These are phyloP conservation scores for Aspiorhynchus laticeps DNA, from an alignment of 2,113 vertebrate species.

Conservation along the genomic window DNA sequence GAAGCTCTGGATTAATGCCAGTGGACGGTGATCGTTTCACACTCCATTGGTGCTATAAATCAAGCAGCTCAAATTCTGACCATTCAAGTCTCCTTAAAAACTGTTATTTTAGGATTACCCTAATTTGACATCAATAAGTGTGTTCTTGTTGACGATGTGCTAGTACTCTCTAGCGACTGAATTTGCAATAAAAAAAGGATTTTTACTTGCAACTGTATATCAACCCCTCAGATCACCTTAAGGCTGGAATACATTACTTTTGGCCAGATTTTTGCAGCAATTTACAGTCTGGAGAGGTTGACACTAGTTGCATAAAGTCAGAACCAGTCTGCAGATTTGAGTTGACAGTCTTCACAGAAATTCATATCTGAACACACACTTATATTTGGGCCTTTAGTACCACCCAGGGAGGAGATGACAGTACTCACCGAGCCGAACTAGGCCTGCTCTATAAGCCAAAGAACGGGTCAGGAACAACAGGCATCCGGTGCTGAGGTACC, in stretches of 20 bases:
- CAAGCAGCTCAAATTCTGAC: not conserved
- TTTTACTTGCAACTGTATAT: not conserved
- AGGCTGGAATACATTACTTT: too few species aligned
- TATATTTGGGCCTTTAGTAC: conserved; percentile 20
- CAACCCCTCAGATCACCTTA: not conserved
- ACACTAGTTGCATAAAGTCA: too few species aligned
- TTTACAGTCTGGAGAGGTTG: too few species aligned
- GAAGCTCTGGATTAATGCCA: conserved; percentile 12
- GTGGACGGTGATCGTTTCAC: conserved; percentile 15
- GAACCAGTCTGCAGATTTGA: too few species aligned
- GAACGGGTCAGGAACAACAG: not conserved
- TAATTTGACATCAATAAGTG: not conserved
- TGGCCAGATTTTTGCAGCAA: too few species aligned
- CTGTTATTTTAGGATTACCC: not conserved
- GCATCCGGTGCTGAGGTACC: not conserved
- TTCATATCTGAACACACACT: not conserved
- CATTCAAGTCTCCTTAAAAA: not conserved
- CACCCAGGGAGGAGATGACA: conserved; percentile 18
- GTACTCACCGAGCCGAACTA: conserved; percentile 26
- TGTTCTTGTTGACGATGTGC: not conserved
- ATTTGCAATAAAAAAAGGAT: not conserved
- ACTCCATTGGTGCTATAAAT: conserved; percentile 39
- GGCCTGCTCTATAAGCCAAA: not conserved
- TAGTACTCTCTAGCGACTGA: not conserved
- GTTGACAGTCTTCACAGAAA: too few species aligned